These are phyloP conservation scores for Sinhomidia bicolor DNA, from an alignment of 2,888 invertebrate genomes.

Conservation along the genomic window DNA sequence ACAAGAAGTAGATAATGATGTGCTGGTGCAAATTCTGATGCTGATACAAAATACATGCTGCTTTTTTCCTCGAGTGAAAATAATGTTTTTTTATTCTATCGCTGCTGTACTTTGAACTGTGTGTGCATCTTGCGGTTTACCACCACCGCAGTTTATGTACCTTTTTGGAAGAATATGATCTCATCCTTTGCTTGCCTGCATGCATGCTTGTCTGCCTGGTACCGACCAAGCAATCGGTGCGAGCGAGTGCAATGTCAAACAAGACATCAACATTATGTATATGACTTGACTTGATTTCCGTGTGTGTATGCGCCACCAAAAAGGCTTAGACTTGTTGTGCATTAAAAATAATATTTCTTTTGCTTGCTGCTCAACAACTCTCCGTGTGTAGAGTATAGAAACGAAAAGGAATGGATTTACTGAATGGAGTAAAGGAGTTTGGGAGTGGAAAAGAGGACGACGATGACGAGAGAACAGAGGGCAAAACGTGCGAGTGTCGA, in stretches of 20 bases:
- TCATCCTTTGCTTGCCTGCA: background rate
- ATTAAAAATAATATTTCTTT: too few relatives aligned
- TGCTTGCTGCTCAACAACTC: background rate
- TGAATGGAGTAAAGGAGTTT: background rate
- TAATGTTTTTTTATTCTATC: too few relatives aligned
- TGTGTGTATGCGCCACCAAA: too few relatives aligned
- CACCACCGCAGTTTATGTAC: background rate
- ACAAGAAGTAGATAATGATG: too few relatives aligned
- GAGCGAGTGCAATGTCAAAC: background rate
- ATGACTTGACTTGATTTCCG: slow-evolving; percentile 7
- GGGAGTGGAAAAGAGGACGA: background rate
- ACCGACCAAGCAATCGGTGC: background rate
- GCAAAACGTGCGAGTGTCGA: background rate
- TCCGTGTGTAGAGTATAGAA: background rate
- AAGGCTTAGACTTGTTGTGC: too few relatives aligned
- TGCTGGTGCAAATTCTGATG: background rate
- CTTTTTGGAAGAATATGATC: background rate
- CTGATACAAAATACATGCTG: background rate
- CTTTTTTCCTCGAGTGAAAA: background rate
- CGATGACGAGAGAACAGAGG: background rate
- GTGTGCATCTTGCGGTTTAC: slow-evolving; percentile 11
- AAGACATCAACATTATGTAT: background rate
- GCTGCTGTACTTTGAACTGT: background rate
- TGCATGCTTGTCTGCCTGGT: too few relatives aligned
- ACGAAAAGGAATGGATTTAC: background rate